Conservation (phyloP, 2,888 invertebrate genomes). For the Tiliacea aurago region DNA sequence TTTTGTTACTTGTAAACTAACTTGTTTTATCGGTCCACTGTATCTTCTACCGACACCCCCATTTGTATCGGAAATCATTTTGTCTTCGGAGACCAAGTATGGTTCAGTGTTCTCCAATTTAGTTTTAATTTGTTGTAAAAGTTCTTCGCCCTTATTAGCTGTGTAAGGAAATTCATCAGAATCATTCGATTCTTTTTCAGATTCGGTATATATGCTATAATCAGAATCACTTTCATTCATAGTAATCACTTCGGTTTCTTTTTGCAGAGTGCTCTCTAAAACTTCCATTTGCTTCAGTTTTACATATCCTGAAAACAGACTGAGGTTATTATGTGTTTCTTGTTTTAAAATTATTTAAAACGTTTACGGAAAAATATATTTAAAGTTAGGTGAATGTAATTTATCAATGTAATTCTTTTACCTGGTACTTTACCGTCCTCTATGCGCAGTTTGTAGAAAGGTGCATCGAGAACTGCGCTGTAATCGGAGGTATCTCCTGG, state of each 20-base stretch:
- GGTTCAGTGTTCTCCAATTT: slow-evolving; percentile 61
- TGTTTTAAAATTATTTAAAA: not conserved
- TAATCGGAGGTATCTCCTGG: slow-evolving; percentile 91
- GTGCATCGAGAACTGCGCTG: slow-evolving; percentile 90
- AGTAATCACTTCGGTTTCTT: slow-evolving; percentile 73
- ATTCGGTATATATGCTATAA: slow-evolving; percentile 85
- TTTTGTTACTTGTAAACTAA: slow-evolving; percentile 74
- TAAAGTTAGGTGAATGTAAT: not conserved
- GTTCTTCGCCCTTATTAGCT: slow-evolving; percentile 73
- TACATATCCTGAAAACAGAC: slow-evolving; percentile 88
- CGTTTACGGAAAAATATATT: not conserved
- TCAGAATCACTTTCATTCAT: slow-evolving; percentile 72
- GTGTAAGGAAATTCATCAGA: slow-evolving; percentile 79
- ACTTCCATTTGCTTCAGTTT: slow-evolving; percentile 90
- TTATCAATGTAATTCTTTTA: slow-evolving; percentile 57
- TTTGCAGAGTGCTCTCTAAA: slow-evolving; percentile 82
- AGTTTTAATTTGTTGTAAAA: slow-evolving; percentile 76
- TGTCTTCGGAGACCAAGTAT: slow-evolving; percentile 54
- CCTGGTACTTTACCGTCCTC: slow-evolving; percentile 89
- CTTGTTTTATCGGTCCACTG: slow-evolving; percentile 79
- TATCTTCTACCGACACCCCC: slow-evolving; percentile 73
- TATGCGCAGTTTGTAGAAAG: slow-evolving; percentile 91
- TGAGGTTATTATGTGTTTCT: slow-evolving; percentile 11
- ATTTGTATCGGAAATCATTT: slow-evolving; percentile 60
- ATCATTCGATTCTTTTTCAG: slow-evolving; percentile 85